Conservation (phyloP, 2,797 vertebrate species). For the Craterocephalus amniculus region DNA sequence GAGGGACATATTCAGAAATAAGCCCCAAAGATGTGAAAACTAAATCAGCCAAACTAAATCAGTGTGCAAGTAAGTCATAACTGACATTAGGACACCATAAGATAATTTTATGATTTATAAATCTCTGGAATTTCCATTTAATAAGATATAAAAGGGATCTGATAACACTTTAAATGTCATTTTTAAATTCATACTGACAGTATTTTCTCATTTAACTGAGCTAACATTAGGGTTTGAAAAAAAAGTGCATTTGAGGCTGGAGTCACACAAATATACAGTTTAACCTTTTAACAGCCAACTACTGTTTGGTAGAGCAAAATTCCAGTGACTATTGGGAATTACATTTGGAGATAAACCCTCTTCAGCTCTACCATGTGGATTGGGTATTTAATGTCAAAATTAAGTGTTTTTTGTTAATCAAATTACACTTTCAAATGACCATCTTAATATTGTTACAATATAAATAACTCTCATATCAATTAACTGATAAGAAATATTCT, state of each 20-base stretch:
- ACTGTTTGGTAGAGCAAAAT: too few species aligned
- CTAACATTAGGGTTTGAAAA: not conserved
- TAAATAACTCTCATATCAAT: too few species aligned
- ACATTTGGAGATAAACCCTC: too few species aligned
- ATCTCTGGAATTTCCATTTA: not conserved
- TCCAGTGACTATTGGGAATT: too few species aligned
- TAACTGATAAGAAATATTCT: too few species aligned
- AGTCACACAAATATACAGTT: not conserved
- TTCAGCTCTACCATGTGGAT: too few species aligned
- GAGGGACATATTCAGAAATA: constrained; percentile 61
- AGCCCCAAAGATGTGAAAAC: constrained; percentile 69
- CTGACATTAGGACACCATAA: constrained; percentile 24
- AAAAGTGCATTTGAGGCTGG: not conserved
- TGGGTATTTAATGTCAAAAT: too few species aligned
- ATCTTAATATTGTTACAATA: too few species aligned
- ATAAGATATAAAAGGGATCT: not conserved
- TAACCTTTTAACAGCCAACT: too few species aligned
- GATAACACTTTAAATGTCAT: not conserved
- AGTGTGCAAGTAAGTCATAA: constrained; percentile 45
- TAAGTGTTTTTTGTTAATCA: too few species aligned
- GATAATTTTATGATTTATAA: not conserved
- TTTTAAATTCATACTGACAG: not conserved
- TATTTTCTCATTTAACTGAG: not conserved
- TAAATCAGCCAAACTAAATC: constrained; percentile 54
- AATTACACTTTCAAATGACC: too few species aligned